Evolutionary conservation across 1,140 invertebrate genomes (phyloP), one percentile per base, ranked within the genome.

Genomic region (Drosophila persimilis): DNA sequence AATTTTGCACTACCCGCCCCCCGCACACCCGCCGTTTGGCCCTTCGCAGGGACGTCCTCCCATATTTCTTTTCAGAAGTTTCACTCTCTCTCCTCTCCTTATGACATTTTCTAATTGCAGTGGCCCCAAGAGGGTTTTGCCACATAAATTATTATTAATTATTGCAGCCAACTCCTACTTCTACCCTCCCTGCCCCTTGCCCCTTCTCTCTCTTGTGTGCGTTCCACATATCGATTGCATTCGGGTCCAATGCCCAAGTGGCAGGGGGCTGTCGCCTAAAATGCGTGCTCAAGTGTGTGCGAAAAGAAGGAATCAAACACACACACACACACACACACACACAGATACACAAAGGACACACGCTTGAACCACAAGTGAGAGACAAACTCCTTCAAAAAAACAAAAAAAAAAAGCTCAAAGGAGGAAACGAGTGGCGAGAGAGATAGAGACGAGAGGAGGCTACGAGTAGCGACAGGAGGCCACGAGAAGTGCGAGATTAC

Each of bases 91-190:
- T 31, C 51, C 39, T 39, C 35, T 29, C 45, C 41, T 45, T 59
- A 47, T 56, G 58, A 56, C 72, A 66, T 69, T 69, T 74, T 83
- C 59, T 81, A 81, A 81, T 81, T 83, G 79, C 79, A 62, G 73
- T 11, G 35, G 62, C 13, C 78, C 72, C 57, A 63, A 73, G 65
- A 13, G 35, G 46, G 22, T 59, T 59, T 52, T 67, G 70, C 71
- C 39, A 59, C 65, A 76, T 76, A 76, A 84, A 84, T 75, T 75
- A 83, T 79, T 83, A 84, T 83, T 83, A 83, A 83, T 83, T 83
- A 83, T 84, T 77, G 35, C 35, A 39, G 11, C 3, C 35, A 13
- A 13, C 35, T 5, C 35, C 35, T 0, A 13, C 35, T 39, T 4
- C 35, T 51, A 2, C 6, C n/a, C n/a, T 26, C 11, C 1, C 31